phyloP scores from a whole-genome alignment of 2,888 invertebrate genomes.

The Zonitis immaculata region DNA sequence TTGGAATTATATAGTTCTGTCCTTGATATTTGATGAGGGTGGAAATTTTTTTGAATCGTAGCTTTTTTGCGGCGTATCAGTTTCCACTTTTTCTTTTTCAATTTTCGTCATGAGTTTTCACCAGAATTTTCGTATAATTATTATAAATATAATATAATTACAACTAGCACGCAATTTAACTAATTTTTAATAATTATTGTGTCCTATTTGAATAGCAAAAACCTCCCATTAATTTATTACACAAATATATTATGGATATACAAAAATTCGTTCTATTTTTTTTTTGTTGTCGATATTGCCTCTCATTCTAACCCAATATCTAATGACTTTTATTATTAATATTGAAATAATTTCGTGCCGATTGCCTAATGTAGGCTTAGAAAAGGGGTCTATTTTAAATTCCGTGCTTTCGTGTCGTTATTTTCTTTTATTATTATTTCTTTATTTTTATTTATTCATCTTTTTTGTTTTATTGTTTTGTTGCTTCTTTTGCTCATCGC shows the following conservation, averaged over 20 bases:
- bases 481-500: conserved; percentile 28
- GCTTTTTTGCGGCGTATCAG: no score
- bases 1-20: no score
- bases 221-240: conserved; percentile 33
- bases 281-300: background rate
- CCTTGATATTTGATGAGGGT: no score
- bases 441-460: background rate
- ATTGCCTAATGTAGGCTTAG: conserved; percentile 34
- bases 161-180: conserved; percentile 44
- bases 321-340: background rate
- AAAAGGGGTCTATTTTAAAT: conserved; percentile 17
- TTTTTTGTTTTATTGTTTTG: no score
- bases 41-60: no score
- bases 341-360: conserved; percentile 26
- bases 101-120: no score
- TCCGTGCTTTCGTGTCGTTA: conserved; percentile 44
- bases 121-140: no score
- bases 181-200: conserved; percentile 44
- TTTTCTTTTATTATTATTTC: conserved; percentile 25
- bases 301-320: conserved; percentile 1
- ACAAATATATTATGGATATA: conserved; percentile 18
- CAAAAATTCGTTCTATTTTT: conserved; percentile 12
- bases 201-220: conserved; percentile 23
- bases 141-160: no score
- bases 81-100: no score